Conservation (phyloP, 2,888 invertebrate genomes). For the Drosophila ezoana region DNA sequence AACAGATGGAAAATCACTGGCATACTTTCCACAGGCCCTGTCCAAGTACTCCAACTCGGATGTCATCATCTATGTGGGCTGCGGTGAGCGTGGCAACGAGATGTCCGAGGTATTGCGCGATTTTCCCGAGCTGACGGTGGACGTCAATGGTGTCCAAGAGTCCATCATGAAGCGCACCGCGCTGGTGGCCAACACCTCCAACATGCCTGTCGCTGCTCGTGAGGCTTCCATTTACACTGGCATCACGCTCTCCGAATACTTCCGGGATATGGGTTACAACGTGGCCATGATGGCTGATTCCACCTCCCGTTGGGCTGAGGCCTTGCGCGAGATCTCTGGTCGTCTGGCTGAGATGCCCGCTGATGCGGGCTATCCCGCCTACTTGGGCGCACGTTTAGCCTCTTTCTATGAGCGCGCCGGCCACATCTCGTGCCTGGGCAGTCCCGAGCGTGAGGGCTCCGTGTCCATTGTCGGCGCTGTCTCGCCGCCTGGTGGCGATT, state of each 20-base stretch:
- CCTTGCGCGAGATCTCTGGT: slow-evolving; percentile 99
- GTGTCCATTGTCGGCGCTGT: slow-evolving; percentile 99
- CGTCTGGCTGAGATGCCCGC: slow-evolving; percentile 99
- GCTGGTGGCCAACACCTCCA: slow-evolving; percentile 99
- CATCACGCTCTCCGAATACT: slow-evolving; percentile 99
- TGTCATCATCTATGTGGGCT: slow-evolving; percentile 99
- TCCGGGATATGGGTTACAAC: slow-evolving; percentile 99
- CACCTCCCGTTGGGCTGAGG: slow-evolving; percentile 99
- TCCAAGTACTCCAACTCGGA: slow-evolving; percentile 99
- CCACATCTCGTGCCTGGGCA: slow-evolving; percentile 97
- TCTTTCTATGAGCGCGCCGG: slow-evolving; percentile 99
- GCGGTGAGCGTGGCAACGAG: slow-evolving; percentile 99
- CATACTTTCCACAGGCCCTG: slow-evolving; percentile 88
- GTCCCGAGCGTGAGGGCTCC: slow-evolving; percentile 98
- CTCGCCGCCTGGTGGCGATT: slow-evolving; percentile 99
- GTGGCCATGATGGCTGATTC: slow-evolving; percentile 99
- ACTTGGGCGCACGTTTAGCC: slow-evolving; percentile 98
- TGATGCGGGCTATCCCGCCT: slow-evolving; percentile 99
- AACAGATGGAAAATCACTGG: background rate
- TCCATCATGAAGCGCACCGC: slow-evolving; percentile 99
- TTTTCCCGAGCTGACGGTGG: slow-evolving; percentile 98
- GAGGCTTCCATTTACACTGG: slow-evolving; percentile 99
- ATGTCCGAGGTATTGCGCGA: slow-evolving; percentile 99
- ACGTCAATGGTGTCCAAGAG: slow-evolving; percentile 97
- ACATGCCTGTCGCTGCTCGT: slow-evolving; percentile 99